Conservation (phyloP, 2,113 vertebrate species). For the Seriola dumerili region DNA sequence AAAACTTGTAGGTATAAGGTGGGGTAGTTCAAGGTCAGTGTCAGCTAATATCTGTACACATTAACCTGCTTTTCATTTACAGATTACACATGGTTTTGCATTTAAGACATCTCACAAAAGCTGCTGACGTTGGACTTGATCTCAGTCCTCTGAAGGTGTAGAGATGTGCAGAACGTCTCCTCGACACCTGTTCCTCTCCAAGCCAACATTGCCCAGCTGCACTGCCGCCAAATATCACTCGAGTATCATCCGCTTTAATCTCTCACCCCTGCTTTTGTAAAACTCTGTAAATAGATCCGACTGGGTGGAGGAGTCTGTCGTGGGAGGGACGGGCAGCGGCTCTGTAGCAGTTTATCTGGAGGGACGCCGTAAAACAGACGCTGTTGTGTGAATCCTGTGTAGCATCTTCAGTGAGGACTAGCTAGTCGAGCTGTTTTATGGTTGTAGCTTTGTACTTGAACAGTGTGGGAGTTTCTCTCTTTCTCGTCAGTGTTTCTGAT, state of each 20-base stretch:
- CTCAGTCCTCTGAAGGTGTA: not conserved
- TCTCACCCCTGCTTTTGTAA: slow-evolving; percentile 49
- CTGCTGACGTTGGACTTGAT: not conserved
- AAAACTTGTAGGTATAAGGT: not conserved
- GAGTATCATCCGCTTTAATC: slow-evolving; percentile 31
- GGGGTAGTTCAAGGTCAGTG: not conserved
- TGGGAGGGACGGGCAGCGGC: slow-evolving; percentile 11
- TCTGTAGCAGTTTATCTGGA: slow-evolving; percentile 40
- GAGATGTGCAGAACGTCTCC: too few species aligned
- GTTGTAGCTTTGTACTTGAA: slow-evolving; percentile 41
- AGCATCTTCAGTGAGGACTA: slow-evolving; percentile 58
- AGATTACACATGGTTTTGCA: not conserved
- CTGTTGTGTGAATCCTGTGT: slow-evolving; percentile 48
- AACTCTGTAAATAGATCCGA: slow-evolving; percentile 67
- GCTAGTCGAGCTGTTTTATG: slow-evolving; percentile 53
- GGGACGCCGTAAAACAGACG: slow-evolving; percentile 16
- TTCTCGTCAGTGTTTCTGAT: slow-evolving; percentile 55
- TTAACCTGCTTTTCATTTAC: not conserved
- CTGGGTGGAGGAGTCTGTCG: slow-evolving; percentile 7
- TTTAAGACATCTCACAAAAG: not conserved
- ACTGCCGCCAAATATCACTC: slow-evolving; percentile 21
- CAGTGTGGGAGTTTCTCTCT: slow-evolving; percentile 42
- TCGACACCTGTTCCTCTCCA: not conserved
- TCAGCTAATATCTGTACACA: not conserved
- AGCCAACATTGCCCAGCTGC: slow-evolving; percentile 39